Conservation (phyloP, 2,888 invertebrate species). For the Xiphydria camelus region DNA sequence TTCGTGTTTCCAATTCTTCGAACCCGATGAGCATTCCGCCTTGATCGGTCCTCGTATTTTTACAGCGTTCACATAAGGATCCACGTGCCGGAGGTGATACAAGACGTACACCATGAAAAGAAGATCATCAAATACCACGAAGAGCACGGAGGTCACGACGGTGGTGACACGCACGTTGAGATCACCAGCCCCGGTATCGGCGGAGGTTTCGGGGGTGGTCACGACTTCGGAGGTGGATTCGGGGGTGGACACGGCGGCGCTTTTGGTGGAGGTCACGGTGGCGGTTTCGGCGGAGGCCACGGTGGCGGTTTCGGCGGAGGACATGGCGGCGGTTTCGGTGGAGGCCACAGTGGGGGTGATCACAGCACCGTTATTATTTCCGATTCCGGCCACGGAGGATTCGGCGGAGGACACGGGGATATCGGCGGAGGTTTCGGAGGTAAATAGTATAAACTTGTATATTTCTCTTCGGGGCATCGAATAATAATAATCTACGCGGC, state of each 20-base stretch:
- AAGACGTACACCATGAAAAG: slow-evolving; percentile 37
- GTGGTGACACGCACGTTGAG: slow-evolving; percentile 27
- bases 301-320: slow-evolving; percentile 13
- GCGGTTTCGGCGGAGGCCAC: slow-evolving; percentile 4
- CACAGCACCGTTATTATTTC: slow-evolving; percentile 8
- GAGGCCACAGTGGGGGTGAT: slow-evolving; percentile 4
- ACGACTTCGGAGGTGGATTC: slow-evolving; percentile 1
- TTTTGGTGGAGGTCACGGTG: slow-evolving; percentile 1
- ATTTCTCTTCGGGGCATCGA: neutral
- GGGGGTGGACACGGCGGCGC: slow-evolving; percentile 8
- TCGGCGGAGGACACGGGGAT: slow-evolving; percentile 19
- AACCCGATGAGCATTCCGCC: too few relatives aligned
- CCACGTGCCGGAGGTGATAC: slow-evolving; percentile 33
- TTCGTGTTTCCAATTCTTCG: too few relatives aligned
- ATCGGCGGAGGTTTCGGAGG: slow-evolving; percentile 6
- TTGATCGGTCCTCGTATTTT: slow-evolving; percentile 5
- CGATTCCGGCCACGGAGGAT: too few relatives aligned
- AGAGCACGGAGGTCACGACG: slow-evolving; percentile 28
- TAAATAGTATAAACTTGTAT: neutral
- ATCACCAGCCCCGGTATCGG: slow-evolving; percentile 31
- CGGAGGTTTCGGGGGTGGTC: slow-evolving; percentile 10
- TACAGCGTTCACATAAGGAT: slow-evolving; percentile 47
- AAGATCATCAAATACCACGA: slow-evolving; percentile 37
- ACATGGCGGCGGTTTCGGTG: slow-evolving; percentile 9
- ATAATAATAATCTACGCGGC: neutral